phyloP scores from a whole-genome alignment of 2,888 invertebrate species.

The Nowickia ferox region DNA sequence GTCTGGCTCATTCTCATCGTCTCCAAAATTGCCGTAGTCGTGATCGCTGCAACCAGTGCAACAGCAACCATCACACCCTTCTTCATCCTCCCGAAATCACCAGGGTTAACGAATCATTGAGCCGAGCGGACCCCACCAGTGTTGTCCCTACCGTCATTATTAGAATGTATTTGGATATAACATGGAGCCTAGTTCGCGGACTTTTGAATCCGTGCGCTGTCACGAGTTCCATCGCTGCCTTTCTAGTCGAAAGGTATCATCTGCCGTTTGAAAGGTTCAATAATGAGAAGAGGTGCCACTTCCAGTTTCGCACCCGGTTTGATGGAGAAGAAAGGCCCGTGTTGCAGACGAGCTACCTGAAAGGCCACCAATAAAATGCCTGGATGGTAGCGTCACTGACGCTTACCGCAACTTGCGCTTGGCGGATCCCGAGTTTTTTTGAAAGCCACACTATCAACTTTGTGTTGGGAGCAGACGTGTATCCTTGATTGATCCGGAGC shows the following conservation, averaged over 20 bases:
- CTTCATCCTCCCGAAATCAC: constrained; percentile 1
- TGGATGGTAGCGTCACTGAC: no score
- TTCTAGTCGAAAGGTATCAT: background rate
- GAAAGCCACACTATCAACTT: no score
- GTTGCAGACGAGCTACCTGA: background rate
- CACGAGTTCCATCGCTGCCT: background rate
- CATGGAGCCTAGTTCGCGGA: background rate
- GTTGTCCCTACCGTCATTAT: background rate
- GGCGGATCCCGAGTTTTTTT: no score
- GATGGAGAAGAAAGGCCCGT: background rate
- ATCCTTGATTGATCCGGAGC: no score
- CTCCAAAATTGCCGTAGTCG: background rate
- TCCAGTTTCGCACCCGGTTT: background rate
- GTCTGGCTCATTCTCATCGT: background rate
- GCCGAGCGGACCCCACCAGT: background rate
- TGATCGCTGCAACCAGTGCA: background rate
- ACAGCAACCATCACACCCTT: background rate
- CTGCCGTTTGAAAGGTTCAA: background rate
- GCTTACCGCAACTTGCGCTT: no score
- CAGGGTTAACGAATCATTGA: background rate
- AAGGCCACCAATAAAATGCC: background rate
- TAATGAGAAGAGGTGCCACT: background rate
- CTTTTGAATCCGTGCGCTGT: background rate
- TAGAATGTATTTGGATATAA: background rate
- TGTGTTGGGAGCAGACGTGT: no score